Base-by-base conservation (phyloP, 2,113 vertebrate genomes). In the Alethe castanea region DNA sequence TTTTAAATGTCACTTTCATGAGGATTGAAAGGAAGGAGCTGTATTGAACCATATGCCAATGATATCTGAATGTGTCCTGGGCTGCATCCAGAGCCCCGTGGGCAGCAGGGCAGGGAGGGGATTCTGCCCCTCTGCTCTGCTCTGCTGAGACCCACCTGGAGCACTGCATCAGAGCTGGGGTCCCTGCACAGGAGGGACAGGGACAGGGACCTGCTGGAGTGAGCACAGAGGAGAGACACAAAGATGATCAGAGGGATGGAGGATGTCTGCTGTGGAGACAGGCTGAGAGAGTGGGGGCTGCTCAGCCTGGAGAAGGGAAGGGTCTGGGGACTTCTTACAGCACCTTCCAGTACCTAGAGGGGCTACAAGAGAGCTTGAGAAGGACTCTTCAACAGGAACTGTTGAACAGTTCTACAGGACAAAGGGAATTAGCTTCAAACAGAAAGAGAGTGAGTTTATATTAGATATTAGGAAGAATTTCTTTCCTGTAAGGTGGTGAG, bases 231-330 rank as follows among this genome's bases (percentile, higher is more conserved):
- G 16, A 61, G 16, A 61, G 28, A 4, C 16, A 31, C 6, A 0
- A 16, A 25, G 1, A 0, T 15, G 7, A 26, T 6, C 38, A 61
- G 44, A 20, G 22, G 7, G 11, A 1, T 61, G n/a, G 2, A 82
- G 13, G 2, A 40, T 0, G 17, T 74, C 16, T 60, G 0, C 18
- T 20, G 0, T 6, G 29, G 1, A 3, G 13, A 35, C 1, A 40
- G 24, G 24, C 11, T 76, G 54, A 76, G 53, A 38, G 16, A 31
- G 12, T 8, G 2, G 22, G 14, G 4, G 1, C 12, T 60, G 6
- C 15, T 53, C 19, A 67, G 24, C 7, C 29, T 54, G 29, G 6
- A 61, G 9, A 40, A 82, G 29, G 12, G 38, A 47, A 31, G 24
- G 31, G 10, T 61, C 44, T 57, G 12, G 14, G 45, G 9, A 67